phyloP scores from a whole-genome alignment of 2,113 vertebrate species.

The Mormyrus lacerda region DNA sequence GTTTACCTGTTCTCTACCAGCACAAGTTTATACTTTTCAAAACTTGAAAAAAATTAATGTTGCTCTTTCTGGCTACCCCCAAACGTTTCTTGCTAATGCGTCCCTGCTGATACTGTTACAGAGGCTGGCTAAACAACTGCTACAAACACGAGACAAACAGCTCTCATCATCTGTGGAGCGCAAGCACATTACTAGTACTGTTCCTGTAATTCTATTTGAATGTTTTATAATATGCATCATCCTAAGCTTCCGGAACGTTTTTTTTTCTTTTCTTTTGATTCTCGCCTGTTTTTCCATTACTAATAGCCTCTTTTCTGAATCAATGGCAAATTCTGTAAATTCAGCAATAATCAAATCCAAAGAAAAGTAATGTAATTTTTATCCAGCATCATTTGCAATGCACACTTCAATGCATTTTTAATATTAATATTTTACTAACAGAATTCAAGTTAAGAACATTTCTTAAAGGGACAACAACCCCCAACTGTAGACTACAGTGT shows the following conservation, averaged over 20 bases:
- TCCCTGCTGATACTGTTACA: background rate
- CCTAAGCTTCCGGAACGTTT: background rate
- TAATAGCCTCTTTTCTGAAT: background rate
- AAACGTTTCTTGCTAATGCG: background rate
- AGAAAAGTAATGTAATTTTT: background rate
- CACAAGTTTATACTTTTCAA: background rate
- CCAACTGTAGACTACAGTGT: background rate
- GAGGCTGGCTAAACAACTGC: background rate
- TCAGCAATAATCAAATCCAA: background rate
- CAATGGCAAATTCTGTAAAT: background rate
- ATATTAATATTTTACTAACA: background rate
- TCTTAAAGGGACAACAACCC: background rate
- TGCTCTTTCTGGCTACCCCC: background rate
- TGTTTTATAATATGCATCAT: background rate
- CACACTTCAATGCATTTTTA: background rate
- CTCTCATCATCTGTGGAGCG: background rate
- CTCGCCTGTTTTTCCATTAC: background rate
- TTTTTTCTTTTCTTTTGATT: background rate
- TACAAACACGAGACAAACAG: no score
- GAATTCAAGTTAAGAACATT: background rate
- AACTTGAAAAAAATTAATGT: background rate
- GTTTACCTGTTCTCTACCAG: background rate
- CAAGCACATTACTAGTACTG: background rate
- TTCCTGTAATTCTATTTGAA: background rate
- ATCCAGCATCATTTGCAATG: background rate